Conservation (phyloP, 2,113 vertebrate species). For the Spilogale gracilis region DNA sequence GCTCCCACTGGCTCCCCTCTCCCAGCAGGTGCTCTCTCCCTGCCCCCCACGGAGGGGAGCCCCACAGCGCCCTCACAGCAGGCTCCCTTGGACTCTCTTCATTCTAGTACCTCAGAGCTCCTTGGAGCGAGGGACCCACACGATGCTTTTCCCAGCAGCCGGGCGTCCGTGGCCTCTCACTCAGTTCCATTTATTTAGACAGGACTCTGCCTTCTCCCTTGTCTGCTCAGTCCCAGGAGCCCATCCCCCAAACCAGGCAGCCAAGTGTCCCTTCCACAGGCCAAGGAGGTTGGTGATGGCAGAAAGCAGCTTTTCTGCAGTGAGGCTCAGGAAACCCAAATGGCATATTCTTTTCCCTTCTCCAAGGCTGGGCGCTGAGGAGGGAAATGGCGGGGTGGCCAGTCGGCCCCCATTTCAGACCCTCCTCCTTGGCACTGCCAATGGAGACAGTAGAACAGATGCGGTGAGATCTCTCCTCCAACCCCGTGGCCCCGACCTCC, state of each 20-base stretch:
- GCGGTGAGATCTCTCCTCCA: background rate
- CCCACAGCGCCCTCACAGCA: background rate
- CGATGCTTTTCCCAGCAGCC: background rate
- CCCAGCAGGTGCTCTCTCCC: background rate
- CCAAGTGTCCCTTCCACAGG: background rate
- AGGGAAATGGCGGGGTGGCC: background rate
- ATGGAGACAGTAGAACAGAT: rapidly evolving
- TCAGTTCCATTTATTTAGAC: background rate
- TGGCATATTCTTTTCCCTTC: rapidly evolving
- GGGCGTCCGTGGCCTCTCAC: rapidly evolving
- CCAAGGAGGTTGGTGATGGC: background rate
- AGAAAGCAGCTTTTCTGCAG: background rate
- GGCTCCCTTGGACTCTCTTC: background rate
- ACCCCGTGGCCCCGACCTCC: background rate
- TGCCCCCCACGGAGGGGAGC: background rate
- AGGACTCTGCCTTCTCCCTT: background rate
- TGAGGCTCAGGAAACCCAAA: background rate
- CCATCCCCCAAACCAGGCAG: background rate
- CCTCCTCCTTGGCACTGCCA: background rate
- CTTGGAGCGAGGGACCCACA: background rate
- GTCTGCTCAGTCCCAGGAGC: background rate
- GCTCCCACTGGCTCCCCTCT: background rate
- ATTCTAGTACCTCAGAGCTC: background rate
- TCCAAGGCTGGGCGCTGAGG: background rate
- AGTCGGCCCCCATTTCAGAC: background rate